phyloP scores from a whole-genome alignment of 92 coral and sea anemone species.

The Ricordea florida region DNA sequence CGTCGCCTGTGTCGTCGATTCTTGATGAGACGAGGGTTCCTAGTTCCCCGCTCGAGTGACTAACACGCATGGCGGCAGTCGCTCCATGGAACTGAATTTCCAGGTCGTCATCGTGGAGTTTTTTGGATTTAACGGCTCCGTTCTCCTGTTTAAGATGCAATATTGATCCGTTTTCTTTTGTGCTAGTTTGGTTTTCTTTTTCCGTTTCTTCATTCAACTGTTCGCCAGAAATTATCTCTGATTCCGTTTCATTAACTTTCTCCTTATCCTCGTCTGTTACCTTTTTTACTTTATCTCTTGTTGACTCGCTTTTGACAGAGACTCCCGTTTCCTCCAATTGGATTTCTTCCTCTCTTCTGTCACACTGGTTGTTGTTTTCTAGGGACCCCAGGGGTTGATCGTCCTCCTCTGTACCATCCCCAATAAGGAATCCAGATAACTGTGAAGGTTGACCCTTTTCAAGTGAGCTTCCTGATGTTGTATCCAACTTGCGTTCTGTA shows the following conservation, averaged over 20 bases:
- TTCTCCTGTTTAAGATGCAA: slow-evolving; percentile 1
- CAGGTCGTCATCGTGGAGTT: background rate
- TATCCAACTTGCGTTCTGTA: background rate
- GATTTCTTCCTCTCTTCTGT: background rate
- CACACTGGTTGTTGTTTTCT: background rate
- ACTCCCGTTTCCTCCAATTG: background rate
- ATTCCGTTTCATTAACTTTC: too few species aligned
- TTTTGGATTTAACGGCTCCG: background rate
- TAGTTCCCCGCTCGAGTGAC: slow-evolving; percentile 20
- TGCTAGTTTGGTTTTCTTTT: background rate
- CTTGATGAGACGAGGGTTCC: background rate
- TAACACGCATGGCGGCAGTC: background rate
- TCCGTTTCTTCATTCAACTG: too few species aligned
- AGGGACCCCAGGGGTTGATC: background rate
- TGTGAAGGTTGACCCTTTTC: background rate
- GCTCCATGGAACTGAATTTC: slow-evolving; percentile 13
- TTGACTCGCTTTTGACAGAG: too few species aligned
- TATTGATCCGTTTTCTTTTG: background rate
- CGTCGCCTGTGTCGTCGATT: background rate
- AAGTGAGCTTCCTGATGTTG: background rate
- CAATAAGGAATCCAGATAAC: slow-evolving; percentile 3
- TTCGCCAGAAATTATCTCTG: too few species aligned
- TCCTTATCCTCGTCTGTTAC: too few species aligned
- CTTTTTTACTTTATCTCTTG: too few species aligned
- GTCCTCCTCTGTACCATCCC: background rate